Percentiles rank a stretch among this genome's conserved stretches.
phyloP scores from a whole-genome alignment of 2,113 vertebrate species.

The Alectura lathami region DNA sequence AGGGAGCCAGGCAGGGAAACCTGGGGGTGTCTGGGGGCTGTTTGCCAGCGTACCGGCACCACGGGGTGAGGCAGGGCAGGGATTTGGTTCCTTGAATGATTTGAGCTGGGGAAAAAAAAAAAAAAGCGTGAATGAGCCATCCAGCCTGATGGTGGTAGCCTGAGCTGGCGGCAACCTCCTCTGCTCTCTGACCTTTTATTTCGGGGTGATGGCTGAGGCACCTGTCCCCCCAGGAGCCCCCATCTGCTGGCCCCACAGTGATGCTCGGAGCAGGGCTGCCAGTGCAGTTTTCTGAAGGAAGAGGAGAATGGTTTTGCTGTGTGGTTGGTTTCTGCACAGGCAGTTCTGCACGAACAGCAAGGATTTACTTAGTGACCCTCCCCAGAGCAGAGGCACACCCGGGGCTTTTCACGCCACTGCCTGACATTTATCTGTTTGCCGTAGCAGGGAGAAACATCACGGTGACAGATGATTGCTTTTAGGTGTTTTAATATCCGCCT shows the following conservation, averaged over 20 bases:
- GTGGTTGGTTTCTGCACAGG: background rate
- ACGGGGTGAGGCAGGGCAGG: accelerated
- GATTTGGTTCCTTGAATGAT: background rate
- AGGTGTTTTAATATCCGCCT: background rate
- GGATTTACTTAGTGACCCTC: background rate
- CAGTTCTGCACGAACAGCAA: background rate
- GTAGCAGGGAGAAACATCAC: background rate
- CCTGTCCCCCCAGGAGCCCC: background rate
- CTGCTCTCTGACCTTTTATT: background rate
- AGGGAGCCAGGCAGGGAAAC: background rate
- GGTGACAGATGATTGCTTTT: background rate
- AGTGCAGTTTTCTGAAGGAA: background rate
- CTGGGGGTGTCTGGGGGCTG: background rate
- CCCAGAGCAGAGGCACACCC: background rate
- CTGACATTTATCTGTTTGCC: background rate
- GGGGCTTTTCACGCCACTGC: accelerated
- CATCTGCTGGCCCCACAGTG: no score
- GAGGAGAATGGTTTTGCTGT: no score
- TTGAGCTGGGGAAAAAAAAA: background rate
- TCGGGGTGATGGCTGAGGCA: accelerated
- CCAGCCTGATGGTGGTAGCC: background rate
- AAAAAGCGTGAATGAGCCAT: background rate
- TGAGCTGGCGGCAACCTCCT: background rate
- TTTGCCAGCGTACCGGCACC: background rate
- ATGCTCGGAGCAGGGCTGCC: background rate